These are phyloP conservation scores for Lithobates sylvaticus DNA, from an alignment of 2,797 vertebrate species.

Conservation along the genomic window DNA sequence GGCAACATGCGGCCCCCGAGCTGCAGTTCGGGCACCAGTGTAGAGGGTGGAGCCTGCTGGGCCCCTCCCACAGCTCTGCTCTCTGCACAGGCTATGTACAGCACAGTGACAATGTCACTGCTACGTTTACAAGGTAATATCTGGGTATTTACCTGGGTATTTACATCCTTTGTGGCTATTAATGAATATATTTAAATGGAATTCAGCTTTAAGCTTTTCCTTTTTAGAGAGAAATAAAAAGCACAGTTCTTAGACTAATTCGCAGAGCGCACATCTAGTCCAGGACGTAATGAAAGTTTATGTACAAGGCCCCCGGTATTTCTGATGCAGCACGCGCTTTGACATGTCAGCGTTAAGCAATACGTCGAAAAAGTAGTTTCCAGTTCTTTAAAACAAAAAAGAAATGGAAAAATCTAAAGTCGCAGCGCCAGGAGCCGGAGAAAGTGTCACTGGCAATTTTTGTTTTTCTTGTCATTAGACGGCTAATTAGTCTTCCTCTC, in stretches of 20 bases:
- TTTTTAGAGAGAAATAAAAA: background rate
- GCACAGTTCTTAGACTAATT: background rate
- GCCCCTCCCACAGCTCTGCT: too few species aligned
- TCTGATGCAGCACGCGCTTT: background rate
- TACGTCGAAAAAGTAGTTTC: background rate
- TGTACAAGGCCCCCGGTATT: background rate
- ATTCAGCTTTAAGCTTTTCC: too few species aligned
- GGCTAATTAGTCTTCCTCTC: constrained; percentile 34
- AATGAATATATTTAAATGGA: too few species aligned
- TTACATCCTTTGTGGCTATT: too few species aligned
- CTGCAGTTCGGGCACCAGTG: too few species aligned
- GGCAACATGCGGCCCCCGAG: too few species aligned
- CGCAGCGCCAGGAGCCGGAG: background rate
- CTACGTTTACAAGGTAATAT: too few species aligned
- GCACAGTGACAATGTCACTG: too few species aligned
- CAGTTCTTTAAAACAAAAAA: background rate
- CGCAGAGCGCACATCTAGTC: background rate
- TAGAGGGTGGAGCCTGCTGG: too few species aligned
- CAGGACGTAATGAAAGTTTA: background rate
- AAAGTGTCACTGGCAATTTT: background rate
- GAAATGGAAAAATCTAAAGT: background rate
- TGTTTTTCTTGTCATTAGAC: constrained; percentile 47
- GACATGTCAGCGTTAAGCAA: background rate
- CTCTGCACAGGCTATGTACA: too few species aligned
- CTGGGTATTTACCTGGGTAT: too few species aligned